These are phyloP conservation scores for Caenorhabditis tropicalis DNA, from an alignment of 1,140 invertebrate species.

Conservation along the genomic window DNA sequence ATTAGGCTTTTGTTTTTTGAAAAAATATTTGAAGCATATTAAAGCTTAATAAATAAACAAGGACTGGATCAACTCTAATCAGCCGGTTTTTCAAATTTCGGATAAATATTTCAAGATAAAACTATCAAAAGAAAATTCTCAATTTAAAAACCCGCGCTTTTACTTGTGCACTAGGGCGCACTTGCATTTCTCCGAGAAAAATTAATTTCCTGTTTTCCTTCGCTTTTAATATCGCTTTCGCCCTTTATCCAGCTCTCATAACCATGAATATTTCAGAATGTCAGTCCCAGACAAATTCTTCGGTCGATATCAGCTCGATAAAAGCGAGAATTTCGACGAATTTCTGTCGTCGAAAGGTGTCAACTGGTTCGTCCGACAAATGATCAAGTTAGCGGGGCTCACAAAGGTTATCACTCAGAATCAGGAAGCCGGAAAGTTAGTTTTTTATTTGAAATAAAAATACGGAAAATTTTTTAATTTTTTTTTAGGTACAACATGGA, in stretches of 20 bases:
- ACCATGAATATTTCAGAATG: conserved; percentile 29
- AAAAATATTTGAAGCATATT: neutral
- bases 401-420: conserved; percentile 65
- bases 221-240: no score
- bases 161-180: no score
- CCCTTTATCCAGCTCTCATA: no score
- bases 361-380: conserved; percentile 68
- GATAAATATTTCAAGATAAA: no score
- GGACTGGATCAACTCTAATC: neutral
- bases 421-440: conserved; percentile 49
- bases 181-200: no score
- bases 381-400: conserved; percentile 66
- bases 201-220: no score
- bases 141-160: no score
- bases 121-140: no score
- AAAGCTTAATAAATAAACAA: neutral
- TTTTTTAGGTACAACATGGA: conserved; percentile 59
- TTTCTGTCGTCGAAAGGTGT: conserved; percentile 67
- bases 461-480: neutral
- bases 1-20: neutral
- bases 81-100: no score
- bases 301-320: conserved; percentile 65
- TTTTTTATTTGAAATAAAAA: neutral
- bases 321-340: conserved; percentile 69
- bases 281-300: conserved; percentile 65